phyloP scores from a whole-genome alignment of 1,140 invertebrate species.

The Arion vulgaris region DNA sequence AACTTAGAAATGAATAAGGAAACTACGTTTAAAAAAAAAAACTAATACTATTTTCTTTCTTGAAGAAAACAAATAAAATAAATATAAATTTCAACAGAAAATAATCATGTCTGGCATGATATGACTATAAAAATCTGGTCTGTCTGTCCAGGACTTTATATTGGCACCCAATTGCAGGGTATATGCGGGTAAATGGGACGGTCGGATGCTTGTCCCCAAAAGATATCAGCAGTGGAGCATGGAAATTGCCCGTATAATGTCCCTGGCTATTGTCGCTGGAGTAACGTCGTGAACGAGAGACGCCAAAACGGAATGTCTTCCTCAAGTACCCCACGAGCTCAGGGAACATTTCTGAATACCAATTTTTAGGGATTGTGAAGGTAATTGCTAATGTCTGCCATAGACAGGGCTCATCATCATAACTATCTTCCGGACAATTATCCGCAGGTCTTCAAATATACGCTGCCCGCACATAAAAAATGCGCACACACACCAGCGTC shows the following conservation, averaged over 20 bases:
- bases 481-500: not conserved
- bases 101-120: not conserved
- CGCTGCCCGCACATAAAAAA: not conserved
- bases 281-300: not conserved
- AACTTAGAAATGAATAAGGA: no score
- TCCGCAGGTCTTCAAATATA: not conserved
- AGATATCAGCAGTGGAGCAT: not conserved
- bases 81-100: not conserved
- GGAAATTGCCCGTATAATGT: conserved; percentile 11
- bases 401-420: not conserved
- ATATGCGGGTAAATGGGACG: not conserved
- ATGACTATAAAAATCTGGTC: not conserved
- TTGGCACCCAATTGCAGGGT: not conserved
- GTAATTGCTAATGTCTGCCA: not conserved
- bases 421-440: not conserved
- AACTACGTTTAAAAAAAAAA: no score
- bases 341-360: not conserved
- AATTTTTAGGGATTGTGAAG: not conserved
- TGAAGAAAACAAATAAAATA: no score
- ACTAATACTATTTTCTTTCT: no score
- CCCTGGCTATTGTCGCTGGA: not conserved
- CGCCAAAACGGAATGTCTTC: not conserved
- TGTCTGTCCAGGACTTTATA: not conserved
- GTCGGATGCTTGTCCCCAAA: not conserved
- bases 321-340: not conserved